Evolutionary conservation across 2,113 vertebrate genomes (phyloP), one percentile per base, ranked within the genome.

Genomic region (Copsychus sechellarum): DNA sequence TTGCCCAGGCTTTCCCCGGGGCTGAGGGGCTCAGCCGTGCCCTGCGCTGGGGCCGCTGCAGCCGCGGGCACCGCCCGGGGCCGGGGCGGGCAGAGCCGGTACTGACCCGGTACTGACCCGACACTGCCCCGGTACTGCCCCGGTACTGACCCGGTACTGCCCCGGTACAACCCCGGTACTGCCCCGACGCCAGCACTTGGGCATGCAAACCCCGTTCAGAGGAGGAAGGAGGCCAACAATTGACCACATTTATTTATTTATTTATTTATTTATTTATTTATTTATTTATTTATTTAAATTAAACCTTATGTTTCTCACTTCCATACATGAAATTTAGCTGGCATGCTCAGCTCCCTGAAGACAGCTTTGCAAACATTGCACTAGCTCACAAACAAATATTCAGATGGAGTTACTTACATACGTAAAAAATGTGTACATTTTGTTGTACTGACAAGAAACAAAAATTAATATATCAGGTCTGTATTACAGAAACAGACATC

Each of bases 191-290:
- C 14, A 5, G 2, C 8, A 7, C 3, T 8, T 5, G 48, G 26
- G 23, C 40, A 10, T 0, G 0, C 21, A 34, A 70, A 48, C 2
- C 11, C 21, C 11, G 3, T 22, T 20, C 0, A 15, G 20, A 2
- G n/a, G 17, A 45, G 6, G 25, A 9, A 70, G 9, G 2, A 73
- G n/a, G n/a, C 14, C 18, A 21, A 42, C 15, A 53, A 17, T 21
- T 45, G 43, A 21, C 19, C 43, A 19, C 8, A 45, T 45, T 45
- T 20, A 45, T 45, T 45, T 45, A 45, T 19, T 43, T 43, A 43
- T 19, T 6, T 43, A 43, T 45, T 45, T 45, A 45, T 20, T 45
- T 45, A 45, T 20, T 8, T 11, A 38, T 38, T 38, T 38, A 12
- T 38, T 38, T 38, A 38, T 40, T 40, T 26, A 57, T 8, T 8